These are phyloP conservation scores for Drosophila auraria DNA, from an alignment of 1,140 invertebrate species.

Conservation along the genomic window DNA sequence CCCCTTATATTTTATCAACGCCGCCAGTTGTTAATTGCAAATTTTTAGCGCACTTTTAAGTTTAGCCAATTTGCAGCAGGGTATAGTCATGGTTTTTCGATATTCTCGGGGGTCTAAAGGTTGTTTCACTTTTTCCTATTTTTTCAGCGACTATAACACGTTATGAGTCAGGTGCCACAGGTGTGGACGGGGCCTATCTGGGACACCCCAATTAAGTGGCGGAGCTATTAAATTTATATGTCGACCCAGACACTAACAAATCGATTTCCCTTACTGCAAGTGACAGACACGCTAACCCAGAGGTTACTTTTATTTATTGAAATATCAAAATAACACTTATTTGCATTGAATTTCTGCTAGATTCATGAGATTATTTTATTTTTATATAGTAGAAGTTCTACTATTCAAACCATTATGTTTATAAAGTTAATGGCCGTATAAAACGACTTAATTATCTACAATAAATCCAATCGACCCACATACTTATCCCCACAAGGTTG, in stretches of 20 bases:
- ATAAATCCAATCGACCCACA: constrained; percentile 9
- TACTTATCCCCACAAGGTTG: not conserved
- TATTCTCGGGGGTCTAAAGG: not conserved
- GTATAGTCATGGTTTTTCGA: not conserved
- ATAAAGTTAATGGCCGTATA: not conserved
- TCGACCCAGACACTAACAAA: constrained; percentile 17
- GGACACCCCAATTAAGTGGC: constrained; percentile 33
- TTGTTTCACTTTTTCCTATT: not conserved
- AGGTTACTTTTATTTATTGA: not conserved
- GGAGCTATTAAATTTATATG: constrained; percentile 27
- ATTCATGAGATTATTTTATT: not conserved
- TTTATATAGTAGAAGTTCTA: not conserved
- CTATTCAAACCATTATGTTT: not conserved
- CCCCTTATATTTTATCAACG: constrained; percentile 1
- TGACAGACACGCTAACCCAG: not conserved
- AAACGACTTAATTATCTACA: not conserved
- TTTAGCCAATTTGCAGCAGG: not conserved
- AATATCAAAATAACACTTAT: not conserved
- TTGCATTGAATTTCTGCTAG: not conserved
- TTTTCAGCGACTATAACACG: not conserved
- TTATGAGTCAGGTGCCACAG: constrained; percentile 35
- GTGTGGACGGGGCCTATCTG: constrained; percentile 31
- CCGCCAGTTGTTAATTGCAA: not conserved
- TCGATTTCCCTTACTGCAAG: constrained; percentile 12
- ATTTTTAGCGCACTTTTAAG: not conserved